A percentile compares a stretch with the other conserved stretches of the same genome.
phyloP scores from a whole-genome alignment of 2,888 invertebrate genomes.

The Cheilosia pagana region DNA sequence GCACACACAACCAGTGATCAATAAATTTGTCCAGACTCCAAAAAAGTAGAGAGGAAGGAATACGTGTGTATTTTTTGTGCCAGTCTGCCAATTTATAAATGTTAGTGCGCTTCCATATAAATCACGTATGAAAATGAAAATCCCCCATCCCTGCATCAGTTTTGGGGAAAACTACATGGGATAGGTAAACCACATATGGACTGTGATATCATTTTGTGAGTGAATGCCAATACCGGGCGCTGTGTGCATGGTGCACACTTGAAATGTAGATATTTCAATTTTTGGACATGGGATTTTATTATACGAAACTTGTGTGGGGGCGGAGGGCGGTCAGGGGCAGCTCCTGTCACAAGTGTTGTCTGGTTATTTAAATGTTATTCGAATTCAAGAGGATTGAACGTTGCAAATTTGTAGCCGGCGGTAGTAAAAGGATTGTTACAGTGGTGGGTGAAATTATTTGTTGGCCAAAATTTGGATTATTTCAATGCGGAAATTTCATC shows the following conservation, averaged over 20 bases:
- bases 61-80: conserved; percentile 27
- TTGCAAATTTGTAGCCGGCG: not conserved
- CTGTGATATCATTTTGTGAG: conserved; percentile 62
- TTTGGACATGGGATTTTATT: conserved; percentile 28
- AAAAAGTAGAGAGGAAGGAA: conserved; percentile 23
- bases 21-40: conserved; percentile 72
- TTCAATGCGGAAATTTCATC: no score
- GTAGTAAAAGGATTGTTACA: conserved; percentile 1
- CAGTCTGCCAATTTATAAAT: conserved; percentile 62
- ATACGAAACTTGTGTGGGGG: conserved; percentile 6
- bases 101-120: conserved; percentile 67
- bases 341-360: conserved; percentile 51
- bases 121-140: conserved; percentile 54
- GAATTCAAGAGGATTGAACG: conserved; percentile 45
- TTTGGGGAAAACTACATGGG: conserved; percentile 36
- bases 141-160: conserved; percentile 1
- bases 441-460: no score
- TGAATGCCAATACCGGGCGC: conserved; percentile 72
- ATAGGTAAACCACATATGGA: conserved; percentile 71
- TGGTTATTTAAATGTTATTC: conserved; percentile 55
- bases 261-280: conserved; percentile 59
- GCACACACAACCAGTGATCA: conserved; percentile 52
- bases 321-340: not conserved
- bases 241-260: conserved; percentile 44
- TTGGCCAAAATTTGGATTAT: no score